Conservation (phyloP, 1,140 invertebrate species). For the Ceratina australensis region DNA sequence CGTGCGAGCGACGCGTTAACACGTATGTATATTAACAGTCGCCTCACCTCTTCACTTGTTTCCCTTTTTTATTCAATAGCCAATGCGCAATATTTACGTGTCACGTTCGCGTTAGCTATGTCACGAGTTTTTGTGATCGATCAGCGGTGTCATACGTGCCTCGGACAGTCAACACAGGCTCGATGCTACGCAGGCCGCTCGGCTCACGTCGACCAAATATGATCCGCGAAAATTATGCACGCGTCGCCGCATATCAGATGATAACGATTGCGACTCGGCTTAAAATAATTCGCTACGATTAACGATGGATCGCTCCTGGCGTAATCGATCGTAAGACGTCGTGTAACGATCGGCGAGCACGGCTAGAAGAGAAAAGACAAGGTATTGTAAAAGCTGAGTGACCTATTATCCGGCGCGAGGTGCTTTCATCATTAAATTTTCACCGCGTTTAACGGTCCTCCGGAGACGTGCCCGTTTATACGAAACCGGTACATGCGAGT, state of each 20-base stretch:
- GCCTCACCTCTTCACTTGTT: no score
- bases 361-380: slow-evolving; percentile 26
- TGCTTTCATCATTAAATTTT: slow-evolving; percentile 48
- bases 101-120: slow-evolving; percentile 6
- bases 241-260: no score
- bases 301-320: not conserved
- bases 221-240: not conserved
- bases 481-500: slow-evolving; percentile 22
- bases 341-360: slow-evolving; percentile 9
- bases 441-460: slow-evolving; percentile 50
- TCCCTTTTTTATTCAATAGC: not conserved
- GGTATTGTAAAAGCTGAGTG: slow-evolving; percentile 39
- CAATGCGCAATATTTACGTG: slow-evolving; percentile 4
- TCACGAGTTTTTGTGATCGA: slow-evolving; percentile 41
- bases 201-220: no score
- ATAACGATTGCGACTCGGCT: no score
- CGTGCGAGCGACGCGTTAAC: not conserved
- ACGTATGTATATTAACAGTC: no score
- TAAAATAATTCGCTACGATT: not conserved
- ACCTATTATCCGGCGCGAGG: slow-evolving; percentile 35
- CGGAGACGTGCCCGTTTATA: slow-evolving; percentile 35
- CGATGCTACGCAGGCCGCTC: not conserved
- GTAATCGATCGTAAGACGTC: not conserved
- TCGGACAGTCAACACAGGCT: not conserved
- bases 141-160: slow-evolving; percentile 14